Evolutionary conservation across 1,140 invertebrate species (phyloP).

Genomic region (Sarcophaga bullata): DNA sequence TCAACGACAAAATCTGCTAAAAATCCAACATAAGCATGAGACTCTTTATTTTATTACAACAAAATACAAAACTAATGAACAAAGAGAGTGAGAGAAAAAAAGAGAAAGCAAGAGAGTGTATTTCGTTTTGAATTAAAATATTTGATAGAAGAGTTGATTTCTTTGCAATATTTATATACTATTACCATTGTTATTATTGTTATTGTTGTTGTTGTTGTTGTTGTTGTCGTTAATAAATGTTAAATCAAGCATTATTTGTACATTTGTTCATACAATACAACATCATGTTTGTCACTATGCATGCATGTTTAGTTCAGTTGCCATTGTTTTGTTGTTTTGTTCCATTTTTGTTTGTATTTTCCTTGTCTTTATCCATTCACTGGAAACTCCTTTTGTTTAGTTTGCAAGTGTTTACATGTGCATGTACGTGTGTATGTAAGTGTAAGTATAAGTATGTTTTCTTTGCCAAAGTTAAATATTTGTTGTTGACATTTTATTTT

Average conservation of each 20-base stretch:
- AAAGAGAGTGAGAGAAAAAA: no score
- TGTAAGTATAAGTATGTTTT: no score
- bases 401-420: neutral
- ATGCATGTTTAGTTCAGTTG: neutral
- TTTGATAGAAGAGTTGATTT: neutral
- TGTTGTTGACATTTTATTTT: constrained; percentile 4
- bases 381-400: neutral
- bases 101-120: no score
- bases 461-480: neutral
- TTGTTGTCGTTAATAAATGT: neutral
- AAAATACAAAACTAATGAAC: no score
- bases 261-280: neutral
- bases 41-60: no score
- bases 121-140: no score
- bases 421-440: no score
- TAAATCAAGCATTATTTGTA: constrained; percentile 13
- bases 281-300: constrained; percentile 9
- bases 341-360: neutral
- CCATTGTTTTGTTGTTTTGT: neutral
- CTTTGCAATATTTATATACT: neutral
- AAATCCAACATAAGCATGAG: neutral
- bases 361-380: neutral
- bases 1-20: neutral
- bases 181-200: no score
- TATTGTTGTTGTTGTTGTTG: neutral